A percentile compares a stretch with the other conserved stretches of the same genome.
Conservation (phyloP, 1,140 invertebrate genomes). For the Melitaea cinxia region DNA sequence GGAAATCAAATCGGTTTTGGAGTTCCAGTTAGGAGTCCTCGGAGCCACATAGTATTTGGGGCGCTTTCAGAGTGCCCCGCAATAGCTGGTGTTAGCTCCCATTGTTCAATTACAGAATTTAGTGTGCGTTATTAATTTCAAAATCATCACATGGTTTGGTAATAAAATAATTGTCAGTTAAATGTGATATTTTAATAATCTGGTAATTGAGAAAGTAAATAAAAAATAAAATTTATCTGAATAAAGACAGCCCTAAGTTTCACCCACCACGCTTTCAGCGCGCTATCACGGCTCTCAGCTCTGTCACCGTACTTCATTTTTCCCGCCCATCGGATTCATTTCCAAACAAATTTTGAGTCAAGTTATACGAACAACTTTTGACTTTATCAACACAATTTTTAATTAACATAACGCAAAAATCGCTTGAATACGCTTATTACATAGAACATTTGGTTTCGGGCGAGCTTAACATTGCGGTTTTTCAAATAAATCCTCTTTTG, state of each 20-base stretch:
- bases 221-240: background rate
- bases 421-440: constrained; percentile 8
- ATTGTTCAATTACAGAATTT: too few species aligned
- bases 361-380: constrained; percentile 21
- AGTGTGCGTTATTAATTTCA: too few species aligned
- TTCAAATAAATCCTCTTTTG: constrained; percentile 72
- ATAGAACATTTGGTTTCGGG: constrained; percentile 12
- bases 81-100: too few species aligned
- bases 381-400: constrained; percentile 23
- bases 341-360: constrained; percentile 35
- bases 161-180: too few species aligned
- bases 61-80: too few species aligned
- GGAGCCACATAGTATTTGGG: too few species aligned
- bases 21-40: too few species aligned
- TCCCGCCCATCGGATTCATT: constrained; percentile 51
- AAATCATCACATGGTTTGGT: too few species aligned
- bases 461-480: constrained; percentile 72
- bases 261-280: constrained; percentile 67
- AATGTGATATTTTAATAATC: too few species aligned
- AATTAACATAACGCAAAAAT: constrained; percentile 18
- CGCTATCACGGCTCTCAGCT: constrained; percentile 78
- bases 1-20: too few species aligned
- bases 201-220: too few species aligned
- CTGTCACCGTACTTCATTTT: constrained; percentile 78
- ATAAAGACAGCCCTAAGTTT: constrained; percentile 48